These are phyloP conservation scores for Drosophila setifemur DNA, from an alignment of 1,140 invertebrate species.

Conservation along the genomic window DNA sequence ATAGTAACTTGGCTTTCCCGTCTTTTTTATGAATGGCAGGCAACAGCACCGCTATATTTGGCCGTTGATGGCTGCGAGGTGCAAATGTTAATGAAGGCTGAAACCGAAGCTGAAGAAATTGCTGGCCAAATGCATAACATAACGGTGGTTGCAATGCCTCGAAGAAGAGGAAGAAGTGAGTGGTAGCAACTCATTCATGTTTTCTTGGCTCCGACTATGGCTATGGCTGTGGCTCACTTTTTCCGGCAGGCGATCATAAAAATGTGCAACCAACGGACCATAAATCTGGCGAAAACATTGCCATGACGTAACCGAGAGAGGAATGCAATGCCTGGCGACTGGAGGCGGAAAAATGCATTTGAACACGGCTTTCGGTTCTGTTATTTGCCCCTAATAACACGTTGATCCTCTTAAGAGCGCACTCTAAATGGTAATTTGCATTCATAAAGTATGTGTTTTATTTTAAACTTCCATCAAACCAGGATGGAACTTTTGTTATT, in stretches of 20 bases:
- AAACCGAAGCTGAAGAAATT: conserved; percentile 47
- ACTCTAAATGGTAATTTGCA: too few species aligned
- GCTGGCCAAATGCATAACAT: conserved; percentile 73
- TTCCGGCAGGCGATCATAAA: conserved; percentile 64
- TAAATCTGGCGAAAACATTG: conserved; percentile 55
- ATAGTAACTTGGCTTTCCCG: too few species aligned
- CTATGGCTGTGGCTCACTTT: conserved; percentile 19
- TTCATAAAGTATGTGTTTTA: too few species aligned
- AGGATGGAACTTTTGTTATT: too few species aligned
- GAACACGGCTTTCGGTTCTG: conserved; percentile 15
- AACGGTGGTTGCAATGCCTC: conserved; percentile 57
- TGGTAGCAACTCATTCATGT: conserved; percentile 41
- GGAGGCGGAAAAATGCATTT: conserved; percentile 37
- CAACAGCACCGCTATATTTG: conserved; percentile 65
- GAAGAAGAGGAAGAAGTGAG: conserved; percentile 16
- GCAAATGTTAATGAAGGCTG: conserved; percentile 76
- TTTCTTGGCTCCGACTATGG: too few species aligned
- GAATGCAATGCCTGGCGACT: conserved; percentile 40
- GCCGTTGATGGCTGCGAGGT: conserved; percentile 58
- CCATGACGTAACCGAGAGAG: conserved; percentile 50
- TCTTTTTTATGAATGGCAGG: conserved; percentile 72
- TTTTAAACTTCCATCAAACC: too few species aligned
- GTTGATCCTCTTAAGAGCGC: too few species aligned
- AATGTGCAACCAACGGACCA: conserved; percentile 60
- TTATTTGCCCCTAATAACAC: background rate